phyloP scores from a whole-genome alignment of 2,113 vertebrate species.

The Empidonax alnorum region DNA sequence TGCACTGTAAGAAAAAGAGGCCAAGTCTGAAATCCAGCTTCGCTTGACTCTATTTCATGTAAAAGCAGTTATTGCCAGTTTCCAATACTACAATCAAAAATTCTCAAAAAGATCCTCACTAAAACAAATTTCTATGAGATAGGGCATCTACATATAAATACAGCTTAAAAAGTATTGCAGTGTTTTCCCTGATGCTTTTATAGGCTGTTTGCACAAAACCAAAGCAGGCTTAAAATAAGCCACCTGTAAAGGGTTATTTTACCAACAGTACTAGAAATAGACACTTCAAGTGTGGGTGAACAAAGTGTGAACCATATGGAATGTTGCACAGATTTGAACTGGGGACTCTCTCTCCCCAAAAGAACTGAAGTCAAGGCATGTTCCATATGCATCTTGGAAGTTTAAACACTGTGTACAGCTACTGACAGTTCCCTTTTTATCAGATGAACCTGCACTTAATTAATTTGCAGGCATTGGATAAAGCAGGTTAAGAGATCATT shows the following conservation, averaged over 20 bases:
- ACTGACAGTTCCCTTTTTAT: not conserved
- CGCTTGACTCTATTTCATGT: not conserved
- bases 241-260: constrained; percentile 57
- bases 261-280: constrained; percentile 50
- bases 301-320: constrained; percentile 41
- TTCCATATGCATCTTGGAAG: constrained; percentile 28
- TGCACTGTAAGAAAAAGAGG: not conserved
- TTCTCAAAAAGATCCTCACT: not conserved
- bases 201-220: not conserved
- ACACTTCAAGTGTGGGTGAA: constrained; percentile 59
- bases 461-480: not conserved
- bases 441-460: not conserved
- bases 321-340: not conserved
- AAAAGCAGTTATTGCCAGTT: not conserved
- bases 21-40: not conserved
- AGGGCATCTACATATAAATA: not conserved
- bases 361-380: constrained; percentile 10
- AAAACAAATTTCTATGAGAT: not conserved
- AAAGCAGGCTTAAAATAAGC: constrained; percentile 37
- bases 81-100: not conserved
- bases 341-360: constrained; percentile 31
- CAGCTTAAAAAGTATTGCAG: not conserved
- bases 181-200: constrained; percentile 23
- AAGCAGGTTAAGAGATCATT: constrained; percentile 9
- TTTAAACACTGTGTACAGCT: not conserved